Evolutionary conservation across 2,888 invertebrate genomes (phyloP).

Genomic region (Elegia similella): DNA sequence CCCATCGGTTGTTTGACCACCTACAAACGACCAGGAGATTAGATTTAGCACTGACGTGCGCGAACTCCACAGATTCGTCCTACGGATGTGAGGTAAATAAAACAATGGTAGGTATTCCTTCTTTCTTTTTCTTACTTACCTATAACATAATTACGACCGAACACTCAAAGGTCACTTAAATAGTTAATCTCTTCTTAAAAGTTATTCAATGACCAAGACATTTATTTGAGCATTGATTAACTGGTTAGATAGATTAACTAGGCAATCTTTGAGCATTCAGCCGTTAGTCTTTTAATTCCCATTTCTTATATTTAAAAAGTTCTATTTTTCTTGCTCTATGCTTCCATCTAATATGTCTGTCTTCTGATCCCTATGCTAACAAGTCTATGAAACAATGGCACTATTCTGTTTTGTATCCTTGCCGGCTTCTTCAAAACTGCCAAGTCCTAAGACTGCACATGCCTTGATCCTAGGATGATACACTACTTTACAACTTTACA

Average conservation of each 20-base stretch:
- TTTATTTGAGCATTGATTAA: too few species aligned
- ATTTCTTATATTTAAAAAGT: not conserved
- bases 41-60: slow-evolving; percentile 49
- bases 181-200: too few species aligned
- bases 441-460: too few species aligned
- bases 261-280: too few species aligned
- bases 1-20: slow-evolving; percentile 11
- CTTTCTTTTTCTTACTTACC: not conserved
- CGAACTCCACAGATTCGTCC: slow-evolving; percentile 29
- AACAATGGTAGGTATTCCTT: slow-evolving; percentile 5
- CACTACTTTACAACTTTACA: not conserved
- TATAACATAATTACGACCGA: too few species aligned
- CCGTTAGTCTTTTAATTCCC: not conserved
- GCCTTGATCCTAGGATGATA: too few species aligned
- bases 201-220: too few species aligned
- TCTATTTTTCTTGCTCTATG: not conserved
- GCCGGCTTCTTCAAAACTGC: not conserved
- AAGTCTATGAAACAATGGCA: not conserved
- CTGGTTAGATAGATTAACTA: too few species aligned
- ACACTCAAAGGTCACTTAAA: too few species aligned
- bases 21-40: slow-evolving; percentile 32
- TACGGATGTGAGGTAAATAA: slow-evolving; percentile 49
- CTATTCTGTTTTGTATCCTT: not conserved
- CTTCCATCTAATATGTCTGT: not conserved
- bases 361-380: not conserved